phyloP scores from a whole-genome alignment of 2,888 invertebrate species.

The Panopea generosa region DNA sequence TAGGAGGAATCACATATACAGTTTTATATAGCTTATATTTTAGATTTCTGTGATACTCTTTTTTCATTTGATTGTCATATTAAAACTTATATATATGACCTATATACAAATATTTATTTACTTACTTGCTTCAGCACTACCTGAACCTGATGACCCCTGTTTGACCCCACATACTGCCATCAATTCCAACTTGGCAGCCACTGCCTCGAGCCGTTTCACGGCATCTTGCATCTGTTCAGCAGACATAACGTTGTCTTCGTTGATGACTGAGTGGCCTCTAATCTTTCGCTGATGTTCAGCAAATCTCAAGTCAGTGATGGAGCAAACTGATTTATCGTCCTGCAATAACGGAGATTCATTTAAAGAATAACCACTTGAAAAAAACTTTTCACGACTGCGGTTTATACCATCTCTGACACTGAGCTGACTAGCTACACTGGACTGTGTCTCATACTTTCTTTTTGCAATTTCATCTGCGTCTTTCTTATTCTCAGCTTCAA shows the following conservation, averaged over 20 bases:
- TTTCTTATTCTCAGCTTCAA: slow-evolving; percentile 6
- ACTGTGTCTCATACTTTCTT: slow-evolving; percentile 7
- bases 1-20: too few relatives aligned
- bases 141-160: slow-evolving; percentile 13
- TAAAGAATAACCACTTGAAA: slow-evolving; percentile 43
- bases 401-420: slow-evolving; percentile 48
- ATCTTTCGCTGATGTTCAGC: slow-evolving; percentile 33
- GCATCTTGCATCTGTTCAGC: slow-evolving; percentile 88
- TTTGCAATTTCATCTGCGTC: slow-evolving; percentile 8
- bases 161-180: slow-evolving; percentile 50
- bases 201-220: slow-evolving; percentile 91
- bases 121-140: too few relatives aligned
- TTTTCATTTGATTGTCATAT: too few relatives aligned
- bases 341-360: slow-evolving; percentile 41
- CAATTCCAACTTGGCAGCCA: slow-evolving; percentile 89
- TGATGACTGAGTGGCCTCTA: neutral
- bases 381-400: slow-evolving; percentile 50
- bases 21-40: too few relatives aligned
- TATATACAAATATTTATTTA: too few relatives aligned
- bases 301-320: slow-evolving; percentile 46
- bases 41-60: too few relatives aligned
- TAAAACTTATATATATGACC: too few relatives aligned
- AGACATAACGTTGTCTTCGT: slow-evolving; percentile 66
- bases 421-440: slow-evolving; percentile 40
- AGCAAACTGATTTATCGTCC: slow-evolving; percentile 36